Evolutionary conservation across 1,140 invertebrate species (phyloP).

Genomic region (Macrosteles quadrilineatus): DNA sequence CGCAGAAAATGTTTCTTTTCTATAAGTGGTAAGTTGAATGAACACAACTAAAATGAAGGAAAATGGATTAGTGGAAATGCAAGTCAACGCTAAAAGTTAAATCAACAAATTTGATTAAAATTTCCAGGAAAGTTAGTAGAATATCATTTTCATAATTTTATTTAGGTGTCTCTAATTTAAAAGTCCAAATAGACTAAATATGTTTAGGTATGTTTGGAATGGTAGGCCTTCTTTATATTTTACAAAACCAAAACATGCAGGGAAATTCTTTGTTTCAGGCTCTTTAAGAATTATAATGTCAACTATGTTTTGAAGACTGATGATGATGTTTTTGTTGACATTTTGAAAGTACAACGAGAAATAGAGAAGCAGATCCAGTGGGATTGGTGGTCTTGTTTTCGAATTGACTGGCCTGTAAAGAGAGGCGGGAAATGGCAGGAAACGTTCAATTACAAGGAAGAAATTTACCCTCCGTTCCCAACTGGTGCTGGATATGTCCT

Average conservation of each 20-base stretch:
- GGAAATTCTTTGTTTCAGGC: too few species aligned
- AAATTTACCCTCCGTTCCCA: slow-evolving; percentile 39
- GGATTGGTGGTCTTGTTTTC: slow-evolving; percentile 37
- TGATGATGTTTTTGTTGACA: slow-evolving; percentile 38
- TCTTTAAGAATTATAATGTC: background rate
- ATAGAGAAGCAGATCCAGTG: background rate
- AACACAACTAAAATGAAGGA: slow-evolving; percentile 7
- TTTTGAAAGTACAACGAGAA: slow-evolving; percentile 19
- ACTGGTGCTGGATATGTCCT: slow-evolving; percentile 40
- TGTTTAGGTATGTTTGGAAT: background rate
- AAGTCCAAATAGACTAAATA: background rate
- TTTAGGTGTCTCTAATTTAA: background rate
- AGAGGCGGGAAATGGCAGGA: slow-evolving; percentile 37
- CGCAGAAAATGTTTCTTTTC: slow-evolving; percentile 35
- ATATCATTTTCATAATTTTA: background rate
- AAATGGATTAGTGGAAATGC: background rate
- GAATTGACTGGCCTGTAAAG: slow-evolving; percentile 37
- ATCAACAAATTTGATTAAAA: background rate
- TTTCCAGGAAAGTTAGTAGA: background rate
- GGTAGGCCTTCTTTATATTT: too few species aligned
- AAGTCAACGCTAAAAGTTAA: too few species aligned
- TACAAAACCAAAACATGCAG: too few species aligned
- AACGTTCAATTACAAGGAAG: slow-evolving; percentile 15
- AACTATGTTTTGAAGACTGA: slow-evolving; percentile 38
- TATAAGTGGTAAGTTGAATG: slow-evolving; percentile 33